These are phyloP conservation scores for Branchinecta lynchi DNA, from an alignment of 1,140 invertebrate species.

Conservation along the genomic window DNA sequence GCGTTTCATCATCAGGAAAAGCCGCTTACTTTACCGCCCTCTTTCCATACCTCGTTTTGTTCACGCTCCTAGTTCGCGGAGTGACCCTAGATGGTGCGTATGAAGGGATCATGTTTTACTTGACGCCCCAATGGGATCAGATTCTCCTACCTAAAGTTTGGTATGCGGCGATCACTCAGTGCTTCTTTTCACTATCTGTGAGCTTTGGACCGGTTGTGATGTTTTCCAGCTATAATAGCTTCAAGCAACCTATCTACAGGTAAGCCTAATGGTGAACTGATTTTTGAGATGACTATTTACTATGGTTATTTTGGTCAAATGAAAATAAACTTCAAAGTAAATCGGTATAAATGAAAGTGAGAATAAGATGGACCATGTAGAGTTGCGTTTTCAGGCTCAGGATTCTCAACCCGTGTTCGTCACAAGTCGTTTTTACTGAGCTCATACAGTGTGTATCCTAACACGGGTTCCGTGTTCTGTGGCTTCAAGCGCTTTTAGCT, in stretches of 20 bases:
- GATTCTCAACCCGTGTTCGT: no score
- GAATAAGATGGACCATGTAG: no score
- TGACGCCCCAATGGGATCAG: conserved; percentile 51
- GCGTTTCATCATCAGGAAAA: conserved; percentile 45
- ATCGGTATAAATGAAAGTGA: no score
- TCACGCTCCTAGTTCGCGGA: conserved; percentile 49
- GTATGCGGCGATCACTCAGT: conserved; percentile 39
- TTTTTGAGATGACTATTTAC: no score
- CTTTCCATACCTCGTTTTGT: conserved; percentile 59
- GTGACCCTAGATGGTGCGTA: conserved; percentile 34
- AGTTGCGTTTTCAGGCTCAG: no score
- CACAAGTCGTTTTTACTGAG: no score
- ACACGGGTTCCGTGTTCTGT: no score
- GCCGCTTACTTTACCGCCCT: conserved; percentile 56
- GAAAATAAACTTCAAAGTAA: no score
- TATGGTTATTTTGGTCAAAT: no score
- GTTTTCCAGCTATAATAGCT: conserved; percentile 39
- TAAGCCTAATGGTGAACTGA: no score
- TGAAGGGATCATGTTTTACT: conserved; percentile 49
- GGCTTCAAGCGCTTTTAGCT: no score
- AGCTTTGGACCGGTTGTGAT: conserved; percentile 37
- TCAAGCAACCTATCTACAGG: conserved; percentile 36
- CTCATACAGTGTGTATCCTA: no score
- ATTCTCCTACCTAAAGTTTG: conserved; percentile 41
- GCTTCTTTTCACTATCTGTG: conserved; percentile 39